A percentile compares a stretch with the other conserved stretches of the same genome.
Conservation (phyloP, 2,797 vertebrate species). For the Sphenodon punctatus region DNA sequence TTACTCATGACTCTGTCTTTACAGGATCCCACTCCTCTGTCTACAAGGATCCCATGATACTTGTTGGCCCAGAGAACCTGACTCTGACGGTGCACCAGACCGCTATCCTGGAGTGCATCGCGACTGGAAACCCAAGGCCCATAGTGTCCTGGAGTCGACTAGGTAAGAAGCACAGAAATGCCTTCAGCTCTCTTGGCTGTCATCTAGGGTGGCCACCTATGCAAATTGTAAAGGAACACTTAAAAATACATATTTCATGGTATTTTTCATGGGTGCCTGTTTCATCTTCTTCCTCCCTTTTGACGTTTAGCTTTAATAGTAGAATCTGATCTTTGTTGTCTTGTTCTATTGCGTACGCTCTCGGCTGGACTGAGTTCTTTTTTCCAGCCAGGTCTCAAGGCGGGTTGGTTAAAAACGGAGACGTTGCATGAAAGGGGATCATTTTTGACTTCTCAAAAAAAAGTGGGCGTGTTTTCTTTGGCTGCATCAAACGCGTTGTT, state of each 20-base stretch:
- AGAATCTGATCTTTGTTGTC: constrained; percentile 39
- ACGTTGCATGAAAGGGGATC: constrained; percentile 60
- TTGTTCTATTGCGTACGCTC: no score
- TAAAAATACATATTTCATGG: no score
- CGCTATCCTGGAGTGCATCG: constrained; percentile 95
- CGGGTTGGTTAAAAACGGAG: constrained; percentile 36
- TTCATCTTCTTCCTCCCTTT: no score
- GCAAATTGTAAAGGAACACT: no score
- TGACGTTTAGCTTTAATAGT: constrained; percentile 21
- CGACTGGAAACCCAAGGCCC: constrained; percentile 94
- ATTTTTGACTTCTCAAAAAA: constrained; percentile 55
- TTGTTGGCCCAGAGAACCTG: constrained; percentile 97
- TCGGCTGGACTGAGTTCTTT: constrained; percentile 13
- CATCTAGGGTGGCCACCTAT: no score
- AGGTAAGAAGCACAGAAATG: constrained; percentile 81
- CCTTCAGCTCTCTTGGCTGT: background rate
- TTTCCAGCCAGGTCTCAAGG: constrained; percentile 34
- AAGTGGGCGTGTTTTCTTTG: constrained; percentile 41
- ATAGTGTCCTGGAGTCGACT: constrained; percentile 99
- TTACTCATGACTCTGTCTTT: background rate
- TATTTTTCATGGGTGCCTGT: no score
- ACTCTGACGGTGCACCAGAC: constrained; percentile 98
- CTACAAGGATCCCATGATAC: constrained; percentile 96
- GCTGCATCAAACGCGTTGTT: constrained; percentile 46
- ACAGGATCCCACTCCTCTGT: constrained; percentile 89